Conservation (phyloP, 2,113 vertebrate species). For the Anarhynchus alexandrinus region DNA sequence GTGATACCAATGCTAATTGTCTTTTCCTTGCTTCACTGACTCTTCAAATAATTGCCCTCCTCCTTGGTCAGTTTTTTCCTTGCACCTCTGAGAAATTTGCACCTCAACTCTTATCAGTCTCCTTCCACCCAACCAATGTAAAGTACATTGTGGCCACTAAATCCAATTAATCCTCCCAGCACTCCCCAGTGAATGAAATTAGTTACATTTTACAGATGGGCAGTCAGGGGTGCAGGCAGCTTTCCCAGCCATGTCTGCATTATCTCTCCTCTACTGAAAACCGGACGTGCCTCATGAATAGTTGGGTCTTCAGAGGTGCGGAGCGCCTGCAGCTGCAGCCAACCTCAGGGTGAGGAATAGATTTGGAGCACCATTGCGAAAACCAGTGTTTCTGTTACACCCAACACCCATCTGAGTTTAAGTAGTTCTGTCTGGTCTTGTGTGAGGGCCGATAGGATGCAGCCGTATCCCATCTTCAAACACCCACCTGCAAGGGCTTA, state of each 20-base stretch:
- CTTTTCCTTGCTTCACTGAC: constrained; percentile 46
- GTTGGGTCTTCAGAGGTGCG: not conserved
- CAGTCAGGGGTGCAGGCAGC: constrained; percentile 14
- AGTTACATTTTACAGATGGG: constrained; percentile 21
- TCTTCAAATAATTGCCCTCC: constrained; percentile 54
- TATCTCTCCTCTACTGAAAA: constrained; percentile 3
- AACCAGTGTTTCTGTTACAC: not conserved
- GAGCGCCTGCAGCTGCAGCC: not conserved
- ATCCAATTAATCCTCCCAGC: constrained; percentile 57
- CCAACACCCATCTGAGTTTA: fast-evolving
- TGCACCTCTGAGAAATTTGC: constrained; percentile 52
- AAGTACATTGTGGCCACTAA: constrained; percentile 44
- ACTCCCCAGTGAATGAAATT: constrained; percentile 34
- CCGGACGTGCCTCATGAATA: not conserved
- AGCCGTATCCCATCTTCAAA: not conserved
- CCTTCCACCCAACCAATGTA: constrained; percentile 48
- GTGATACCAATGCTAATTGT: constrained; percentile 56
- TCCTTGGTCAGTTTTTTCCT: constrained; percentile 34
- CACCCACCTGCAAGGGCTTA: not conserved
- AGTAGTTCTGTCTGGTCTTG: not conserved
- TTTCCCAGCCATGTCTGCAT: constrained; percentile 11
- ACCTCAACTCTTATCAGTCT: constrained; percentile 40
- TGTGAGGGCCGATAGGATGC: not conserved
- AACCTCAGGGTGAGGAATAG: not conserved
- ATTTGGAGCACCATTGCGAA: not conserved